phyloP scores from a whole-genome alignment of 2,888 invertebrate genomes.

The Rhagophthalmus giganteus region DNA sequence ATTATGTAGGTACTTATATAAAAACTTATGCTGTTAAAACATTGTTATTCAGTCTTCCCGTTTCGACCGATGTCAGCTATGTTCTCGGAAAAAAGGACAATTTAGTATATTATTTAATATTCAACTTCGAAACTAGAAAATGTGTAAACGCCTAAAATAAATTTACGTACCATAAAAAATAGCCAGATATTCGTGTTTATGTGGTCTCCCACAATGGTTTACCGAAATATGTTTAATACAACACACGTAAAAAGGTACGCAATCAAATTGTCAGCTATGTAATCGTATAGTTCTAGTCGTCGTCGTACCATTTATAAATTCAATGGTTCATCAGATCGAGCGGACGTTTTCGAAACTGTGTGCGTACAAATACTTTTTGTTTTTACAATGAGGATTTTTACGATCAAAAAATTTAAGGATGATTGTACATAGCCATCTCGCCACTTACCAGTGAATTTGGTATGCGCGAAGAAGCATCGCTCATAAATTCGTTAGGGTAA shows the following conservation, averaged over 20 bases:
- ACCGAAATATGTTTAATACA: constrained; percentile 21
- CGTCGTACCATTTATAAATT: constrained; percentile 26
- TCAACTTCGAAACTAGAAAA: no score
- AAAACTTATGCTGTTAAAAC: no score
- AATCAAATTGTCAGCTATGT: constrained; percentile 22
- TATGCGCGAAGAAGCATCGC: constrained; percentile 27
- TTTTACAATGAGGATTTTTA: not conserved
- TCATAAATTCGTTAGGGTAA: constrained; percentile 31
- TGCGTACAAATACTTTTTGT: constrained; percentile 6
- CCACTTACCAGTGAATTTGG: constrained; percentile 28
- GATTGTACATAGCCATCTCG: constrained; percentile 23
- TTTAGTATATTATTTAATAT: not conserved
- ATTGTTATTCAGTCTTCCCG: no score
- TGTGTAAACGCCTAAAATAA: no score
- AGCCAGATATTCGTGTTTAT: not conserved
- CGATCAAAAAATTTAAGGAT: constrained; percentile 1
- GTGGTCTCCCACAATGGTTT: not conserved
- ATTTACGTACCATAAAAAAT: not conserved
- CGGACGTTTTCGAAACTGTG: constrained; percentile 25
- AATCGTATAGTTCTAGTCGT: constrained; percentile 27
- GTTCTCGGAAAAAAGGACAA: not conserved
- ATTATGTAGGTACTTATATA: no score
- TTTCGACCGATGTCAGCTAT: no score
- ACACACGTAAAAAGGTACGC: constrained; percentile 21
- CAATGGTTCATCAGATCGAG: constrained; percentile 30